Evolutionary conservation across 1,140 invertebrate species (phyloP), one percentile per base, ranked within the genome.

Genomic region (Brachionus angularis): DNA sequence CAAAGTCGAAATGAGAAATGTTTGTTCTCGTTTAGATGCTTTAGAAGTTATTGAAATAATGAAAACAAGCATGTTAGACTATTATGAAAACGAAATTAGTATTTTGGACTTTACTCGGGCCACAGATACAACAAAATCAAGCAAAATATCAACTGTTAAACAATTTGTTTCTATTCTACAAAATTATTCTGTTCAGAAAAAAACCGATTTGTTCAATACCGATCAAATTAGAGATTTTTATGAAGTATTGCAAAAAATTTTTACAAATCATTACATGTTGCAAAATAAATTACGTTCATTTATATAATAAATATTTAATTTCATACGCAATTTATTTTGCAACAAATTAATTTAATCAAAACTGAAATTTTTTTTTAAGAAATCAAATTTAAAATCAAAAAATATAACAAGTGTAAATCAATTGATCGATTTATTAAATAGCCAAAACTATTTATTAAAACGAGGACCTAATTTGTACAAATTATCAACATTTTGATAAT

Each of bases 291-390:
- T n/a, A n/a, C n/a, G n/a, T n/a, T n/a, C n/a, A n/a, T 39, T 42
- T 23, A 21, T 82, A 92, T 93, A 7, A 7, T 7, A 42, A 42
- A 42, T 14, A 14, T 14, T 42, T 14, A 42, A 7, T 7, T n/a
- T n/a, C n/a, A n/a, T n/a, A n/a, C n/a, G n/a, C n/a, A n/a, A n/a
- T n/a, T n/a, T n/a, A n/a, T n/a, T n/a, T n/a, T n/a, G n/a, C n/a
- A n/a, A n/a, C n/a, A n/a, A 42, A 42, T 14, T 14, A 42, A 7
- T 50, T 50, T 50, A 2, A 25, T 25, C 27, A 12, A 12, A 50
- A 25, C 1, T 3, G 8, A 29, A 39, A 39, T 58, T 42, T n/a
- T 16, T 55, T 55, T 33, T 33, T n/a, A 39, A 58, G 53, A 58
- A 58, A 58, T 58, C 53, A 2, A 58, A 58, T 39, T n/a, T 39